These are phyloP conservation scores for Petroica traversi DNA, from an alignment of 2,113 vertebrate species.

Conservation along the genomic window DNA sequence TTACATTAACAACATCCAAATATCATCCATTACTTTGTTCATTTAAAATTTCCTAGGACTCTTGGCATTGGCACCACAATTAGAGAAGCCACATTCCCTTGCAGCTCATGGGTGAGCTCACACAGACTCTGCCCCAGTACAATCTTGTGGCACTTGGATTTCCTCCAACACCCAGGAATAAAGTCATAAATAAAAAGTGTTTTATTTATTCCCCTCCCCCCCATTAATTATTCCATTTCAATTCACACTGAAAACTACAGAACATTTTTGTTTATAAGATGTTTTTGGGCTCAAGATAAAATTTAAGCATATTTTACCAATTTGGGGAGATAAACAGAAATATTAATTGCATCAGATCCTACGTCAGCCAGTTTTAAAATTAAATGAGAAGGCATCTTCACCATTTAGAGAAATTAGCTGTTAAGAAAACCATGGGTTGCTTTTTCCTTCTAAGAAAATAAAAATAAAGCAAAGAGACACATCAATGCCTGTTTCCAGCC, in stretches of 20 bases:
- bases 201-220: neutral
- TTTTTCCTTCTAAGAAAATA: neutral
- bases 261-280: neutral
- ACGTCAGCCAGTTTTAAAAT: neutral
- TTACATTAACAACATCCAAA: neutral
- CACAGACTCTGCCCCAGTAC: neutral
- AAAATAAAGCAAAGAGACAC: neutral
- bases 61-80: neutral
- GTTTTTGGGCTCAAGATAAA: neutral
- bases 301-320: neutral
- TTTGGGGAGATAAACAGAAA: neutral
- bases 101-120: neutral
- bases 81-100: neutral
- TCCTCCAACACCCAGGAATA: constrained; percentile 6
- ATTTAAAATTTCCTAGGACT: neutral
- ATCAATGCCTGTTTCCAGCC: neutral
- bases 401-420: neutral
- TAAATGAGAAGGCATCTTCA: neutral
- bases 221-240: neutral
- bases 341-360: neutral
- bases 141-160: neutral
- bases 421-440: neutral
- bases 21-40: neutral
- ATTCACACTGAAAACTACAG: neutral
- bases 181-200: constrained; percentile 13